Conservation (phyloP, 2,888 invertebrate species). For the Aquatica leii region DNA sequence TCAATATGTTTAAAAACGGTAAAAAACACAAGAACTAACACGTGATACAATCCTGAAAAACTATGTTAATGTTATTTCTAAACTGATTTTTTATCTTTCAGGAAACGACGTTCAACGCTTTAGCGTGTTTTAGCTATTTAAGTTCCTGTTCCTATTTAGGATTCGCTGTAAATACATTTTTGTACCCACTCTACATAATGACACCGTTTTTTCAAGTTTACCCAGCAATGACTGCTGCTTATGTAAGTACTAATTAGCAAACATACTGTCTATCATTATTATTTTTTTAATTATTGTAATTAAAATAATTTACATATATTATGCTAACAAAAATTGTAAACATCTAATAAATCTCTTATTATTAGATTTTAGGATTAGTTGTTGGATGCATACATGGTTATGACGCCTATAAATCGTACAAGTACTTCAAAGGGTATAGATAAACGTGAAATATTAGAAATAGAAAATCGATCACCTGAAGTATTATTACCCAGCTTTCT, state of each 20-base stretch:
- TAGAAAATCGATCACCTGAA: neutral
- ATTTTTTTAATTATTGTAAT: no score
- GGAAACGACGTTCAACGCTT: conserved; percentile 82
- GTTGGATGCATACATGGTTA: conserved; percentile 79
- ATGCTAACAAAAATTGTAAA: no score
- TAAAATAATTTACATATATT: no score
- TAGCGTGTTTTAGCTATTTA: conserved; percentile 80
- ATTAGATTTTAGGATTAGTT: conserved; percentile 81
- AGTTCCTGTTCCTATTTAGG: conserved; percentile 83
- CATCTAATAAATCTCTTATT: conserved; percentile 44
- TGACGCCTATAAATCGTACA: conserved; percentile 81
- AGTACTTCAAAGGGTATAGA: conserved; percentile 70
- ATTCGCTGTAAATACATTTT: conserved; percentile 77
- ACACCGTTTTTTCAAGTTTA: conserved; percentile 82
- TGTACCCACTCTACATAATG: conserved; percentile 77
- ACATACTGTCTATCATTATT: no score
- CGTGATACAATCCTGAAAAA: no score
- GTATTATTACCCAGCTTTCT: no score
- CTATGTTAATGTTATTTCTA: no score
- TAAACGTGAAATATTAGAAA: conserved; percentile 46
- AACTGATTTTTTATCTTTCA: conserved; percentile 62
- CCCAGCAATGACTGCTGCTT: conserved; percentile 88
- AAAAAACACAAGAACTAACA: no score
- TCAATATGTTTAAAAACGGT: no score
- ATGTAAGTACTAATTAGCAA: conserved; percentile 74